phyloP scores from a whole-genome alignment of 2,113 vertebrate genomes.

The Lasiurus borealis region DNA sequence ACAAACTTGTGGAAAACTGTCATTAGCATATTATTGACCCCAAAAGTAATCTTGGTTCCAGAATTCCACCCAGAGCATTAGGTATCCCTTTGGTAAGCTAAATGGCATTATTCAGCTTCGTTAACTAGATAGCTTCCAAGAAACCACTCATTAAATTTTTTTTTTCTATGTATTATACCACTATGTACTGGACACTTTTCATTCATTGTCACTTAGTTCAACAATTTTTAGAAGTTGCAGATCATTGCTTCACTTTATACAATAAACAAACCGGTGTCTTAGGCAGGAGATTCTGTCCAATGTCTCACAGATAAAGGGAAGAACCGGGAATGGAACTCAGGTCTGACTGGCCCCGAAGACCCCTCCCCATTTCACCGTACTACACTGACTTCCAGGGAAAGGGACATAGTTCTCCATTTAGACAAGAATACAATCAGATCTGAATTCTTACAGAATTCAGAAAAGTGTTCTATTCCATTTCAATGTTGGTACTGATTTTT shows the following conservation, averaged over 20 bases:
- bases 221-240: neutral
- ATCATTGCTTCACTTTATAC: neutral
- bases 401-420: neutral
- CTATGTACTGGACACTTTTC: neutral
- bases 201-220: neutral
- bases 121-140: too few relatives aligned
- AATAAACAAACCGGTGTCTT: neutral
- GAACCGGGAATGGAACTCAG: neutral
- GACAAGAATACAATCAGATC: neutral
- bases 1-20: slow-evolving; percentile 6
- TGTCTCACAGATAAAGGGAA: neutral
- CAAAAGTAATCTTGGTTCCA: neutral
- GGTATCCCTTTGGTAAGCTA: neutral
- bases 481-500: neutral
- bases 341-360: neutral
- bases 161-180: neutral
- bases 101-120: neutral
- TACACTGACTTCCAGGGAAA: neutral
- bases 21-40: neutral
- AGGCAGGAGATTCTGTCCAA: neutral
- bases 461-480: neutral
- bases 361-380: fast-evolving
- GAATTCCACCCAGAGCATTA: neutral
- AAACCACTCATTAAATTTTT: neutral
- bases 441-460: neutral